A percentile compares a stretch with the other conserved stretches of the same genome.
Conservation (phyloP, 2,888 invertebrate genomes). For the Noctua fimbriata region DNA sequence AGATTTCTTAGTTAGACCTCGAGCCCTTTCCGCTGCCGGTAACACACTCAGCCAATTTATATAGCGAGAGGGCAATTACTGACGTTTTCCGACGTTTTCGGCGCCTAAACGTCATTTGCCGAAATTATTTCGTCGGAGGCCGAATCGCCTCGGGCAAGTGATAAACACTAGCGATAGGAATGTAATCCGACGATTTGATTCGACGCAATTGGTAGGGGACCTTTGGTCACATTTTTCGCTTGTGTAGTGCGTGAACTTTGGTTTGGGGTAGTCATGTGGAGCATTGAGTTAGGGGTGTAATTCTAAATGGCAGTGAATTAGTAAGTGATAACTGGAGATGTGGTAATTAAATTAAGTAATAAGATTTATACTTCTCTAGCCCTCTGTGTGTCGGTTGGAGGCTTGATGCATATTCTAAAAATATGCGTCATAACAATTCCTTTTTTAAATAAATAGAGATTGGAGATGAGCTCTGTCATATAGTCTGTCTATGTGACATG, state of each 20-base stretch:
- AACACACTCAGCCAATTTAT: constrained; percentile 88
- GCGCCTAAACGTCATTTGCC: constrained; percentile 84
- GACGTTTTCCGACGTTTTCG: constrained; percentile 83
- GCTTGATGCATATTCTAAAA: background rate
- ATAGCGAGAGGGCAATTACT: constrained; percentile 86
- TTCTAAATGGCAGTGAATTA: constrained; percentile 25
- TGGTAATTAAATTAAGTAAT: background rate
- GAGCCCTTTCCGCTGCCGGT: constrained; percentile 81
- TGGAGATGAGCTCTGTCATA: background rate
- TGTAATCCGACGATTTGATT: constrained; percentile 64
- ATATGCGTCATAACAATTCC: background rate
- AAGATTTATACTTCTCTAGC: background rate
- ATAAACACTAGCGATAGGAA: constrained; percentile 67
- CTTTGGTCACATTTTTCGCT: constrained; percentile 36
- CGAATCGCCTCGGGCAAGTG: constrained; percentile 76
- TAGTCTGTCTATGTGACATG: background rate
- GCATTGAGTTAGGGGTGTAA: constrained; percentile 27
- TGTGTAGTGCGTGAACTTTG: constrained; percentile 36
- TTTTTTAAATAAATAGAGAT: background rate
- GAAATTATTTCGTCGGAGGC: constrained; percentile 82
- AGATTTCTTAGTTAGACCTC: constrained; percentile 70
- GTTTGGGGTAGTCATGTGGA: constrained; percentile 13
- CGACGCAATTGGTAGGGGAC: constrained; percentile 63
- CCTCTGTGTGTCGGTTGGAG: background rate
- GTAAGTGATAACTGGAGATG: constrained; percentile 32